phyloP scores from a whole-genome alignment of 2,797 vertebrate species.

The Molossus alvarezi region DNA sequence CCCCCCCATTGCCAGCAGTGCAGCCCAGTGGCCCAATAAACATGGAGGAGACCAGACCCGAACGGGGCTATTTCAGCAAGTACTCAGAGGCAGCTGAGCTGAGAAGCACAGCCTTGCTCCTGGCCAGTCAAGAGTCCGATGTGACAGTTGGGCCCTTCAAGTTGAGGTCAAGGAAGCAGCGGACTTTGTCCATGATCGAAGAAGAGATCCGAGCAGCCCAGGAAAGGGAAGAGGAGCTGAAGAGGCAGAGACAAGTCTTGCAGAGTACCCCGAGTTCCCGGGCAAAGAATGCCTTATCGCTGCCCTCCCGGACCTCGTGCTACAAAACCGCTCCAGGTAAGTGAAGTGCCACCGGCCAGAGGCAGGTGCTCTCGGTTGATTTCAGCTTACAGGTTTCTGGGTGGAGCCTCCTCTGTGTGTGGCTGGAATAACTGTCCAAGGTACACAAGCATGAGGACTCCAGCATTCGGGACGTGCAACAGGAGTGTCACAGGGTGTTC shows the following conservation, averaged over 20 bases:
- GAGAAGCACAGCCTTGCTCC: slow-evolving; percentile 94
- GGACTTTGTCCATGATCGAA: slow-evolving; percentile 99
- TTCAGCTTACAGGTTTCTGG: neutral
- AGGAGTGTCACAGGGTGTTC: neutral
- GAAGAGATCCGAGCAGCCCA: slow-evolving; percentile 99
- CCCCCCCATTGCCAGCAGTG: slow-evolving; percentile 80
- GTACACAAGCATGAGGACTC: neutral
- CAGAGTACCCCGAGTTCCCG: slow-evolving; percentile 88
- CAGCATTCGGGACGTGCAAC: fast-evolving
- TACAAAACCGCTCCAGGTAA: slow-evolving; percentile 96
- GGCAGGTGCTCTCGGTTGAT: neutral
- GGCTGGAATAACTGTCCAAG: neutral
- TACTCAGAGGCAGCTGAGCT: slow-evolving; percentile 98
- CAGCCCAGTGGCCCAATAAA: slow-evolving; percentile 84
- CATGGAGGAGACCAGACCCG: slow-evolving; percentile 91
- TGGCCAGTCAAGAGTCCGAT: slow-evolving; percentile 93
- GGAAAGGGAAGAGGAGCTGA: slow-evolving; percentile 97
- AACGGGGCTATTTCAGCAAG: slow-evolving; percentile 98
- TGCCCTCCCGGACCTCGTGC: slow-evolving; percentile 92
- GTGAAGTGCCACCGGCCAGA: neutral
- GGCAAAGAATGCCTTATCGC: slow-evolving; percentile 91
- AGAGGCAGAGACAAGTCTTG: slow-evolving; percentile 93
- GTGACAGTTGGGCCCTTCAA: slow-evolving; percentile 96
- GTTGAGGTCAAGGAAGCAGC: slow-evolving; percentile 97
- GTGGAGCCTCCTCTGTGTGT: neutral